Conservation (phyloP, 2,113 vertebrate species). For the Xiphophorus couchianus region DNA sequence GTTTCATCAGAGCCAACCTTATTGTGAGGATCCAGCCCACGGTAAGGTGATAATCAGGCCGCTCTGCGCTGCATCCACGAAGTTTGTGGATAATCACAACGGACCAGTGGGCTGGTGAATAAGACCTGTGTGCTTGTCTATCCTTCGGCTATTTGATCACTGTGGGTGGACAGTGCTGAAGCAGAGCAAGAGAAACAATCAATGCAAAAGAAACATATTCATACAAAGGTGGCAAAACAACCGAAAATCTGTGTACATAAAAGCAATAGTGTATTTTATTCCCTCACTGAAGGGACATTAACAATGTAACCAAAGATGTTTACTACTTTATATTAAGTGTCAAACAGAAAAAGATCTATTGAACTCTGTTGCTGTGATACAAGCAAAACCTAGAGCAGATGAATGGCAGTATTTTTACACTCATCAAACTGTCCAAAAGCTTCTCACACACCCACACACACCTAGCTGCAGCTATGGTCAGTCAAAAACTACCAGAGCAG, state of each 20-base stretch:
- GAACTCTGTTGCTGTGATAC: background rate
- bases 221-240: conserved; percentile 19
- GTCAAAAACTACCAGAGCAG: too few relatives aligned
- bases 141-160: conserved; percentile 59
- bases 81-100: conserved; percentile 48
- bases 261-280: background rate
- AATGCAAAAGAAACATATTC: conserved; percentile 47
- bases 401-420: background rate
- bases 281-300: conserved; percentile 7
- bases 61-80: conserved; percentile 37
- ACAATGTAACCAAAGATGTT: background rate
- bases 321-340: background rate
- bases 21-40: conserved; percentile 47
- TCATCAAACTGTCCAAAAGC: background rate
- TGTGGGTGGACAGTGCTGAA: conserved; percentile 59
- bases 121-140: conserved; percentile 50
- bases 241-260: conserved; percentile 4
- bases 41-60: conserved; percentile 56
- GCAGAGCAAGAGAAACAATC: conserved; percentile 54
- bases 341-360: background rate
- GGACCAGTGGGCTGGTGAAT: conserved; percentile 58
- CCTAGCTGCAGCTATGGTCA: too few relatives aligned
- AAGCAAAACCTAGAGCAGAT: background rate
- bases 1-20: conserved; percentile 39
- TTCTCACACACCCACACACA: too few relatives aligned